Conservation (phyloP, 2,113 vertebrate species). For the Hippocampus comes region DNA sequence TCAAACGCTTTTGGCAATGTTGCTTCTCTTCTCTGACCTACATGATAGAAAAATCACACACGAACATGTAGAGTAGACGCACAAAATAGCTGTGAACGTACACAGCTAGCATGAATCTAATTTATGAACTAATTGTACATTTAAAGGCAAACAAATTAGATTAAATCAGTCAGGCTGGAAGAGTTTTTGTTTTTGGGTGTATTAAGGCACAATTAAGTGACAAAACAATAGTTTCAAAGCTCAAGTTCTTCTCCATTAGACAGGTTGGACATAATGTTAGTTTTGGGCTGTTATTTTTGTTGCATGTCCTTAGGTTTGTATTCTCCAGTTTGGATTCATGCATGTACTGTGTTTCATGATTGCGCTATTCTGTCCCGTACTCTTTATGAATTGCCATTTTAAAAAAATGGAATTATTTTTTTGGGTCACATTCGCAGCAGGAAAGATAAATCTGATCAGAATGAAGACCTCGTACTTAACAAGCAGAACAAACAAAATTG, state of each 20-base stretch:
- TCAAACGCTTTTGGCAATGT: slow-evolving; percentile 56
- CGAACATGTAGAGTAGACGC: neutral
- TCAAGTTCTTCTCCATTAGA: too few relatives aligned
- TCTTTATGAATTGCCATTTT: too few relatives aligned
- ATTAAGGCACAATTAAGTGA: too few relatives aligned
- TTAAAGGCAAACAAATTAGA: neutral
- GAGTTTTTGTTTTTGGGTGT: too few relatives aligned
- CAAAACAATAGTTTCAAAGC: neutral
- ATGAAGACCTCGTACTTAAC: too few relatives aligned
- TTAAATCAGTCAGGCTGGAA: neutral
- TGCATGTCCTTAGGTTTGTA: neutral
- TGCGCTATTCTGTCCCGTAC: neutral
- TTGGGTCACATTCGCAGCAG: too few relatives aligned
- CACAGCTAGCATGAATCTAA: neutral
- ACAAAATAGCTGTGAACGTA: neutral
- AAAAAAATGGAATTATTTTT: too few relatives aligned
- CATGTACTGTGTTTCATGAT: neutral
- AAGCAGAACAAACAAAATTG: neutral
- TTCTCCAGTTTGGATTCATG: neutral
- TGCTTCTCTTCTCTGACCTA: slow-evolving; percentile 57
- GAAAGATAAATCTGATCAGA: too few relatives aligned
- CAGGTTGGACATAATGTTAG: too few relatives aligned
- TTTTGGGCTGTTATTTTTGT: neutral
- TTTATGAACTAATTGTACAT: neutral
- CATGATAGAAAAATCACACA: slow-evolving; percentile 35